Conservation (phyloP, 2,888 invertebrate species). For the Tetranychus truncatus region DNA sequence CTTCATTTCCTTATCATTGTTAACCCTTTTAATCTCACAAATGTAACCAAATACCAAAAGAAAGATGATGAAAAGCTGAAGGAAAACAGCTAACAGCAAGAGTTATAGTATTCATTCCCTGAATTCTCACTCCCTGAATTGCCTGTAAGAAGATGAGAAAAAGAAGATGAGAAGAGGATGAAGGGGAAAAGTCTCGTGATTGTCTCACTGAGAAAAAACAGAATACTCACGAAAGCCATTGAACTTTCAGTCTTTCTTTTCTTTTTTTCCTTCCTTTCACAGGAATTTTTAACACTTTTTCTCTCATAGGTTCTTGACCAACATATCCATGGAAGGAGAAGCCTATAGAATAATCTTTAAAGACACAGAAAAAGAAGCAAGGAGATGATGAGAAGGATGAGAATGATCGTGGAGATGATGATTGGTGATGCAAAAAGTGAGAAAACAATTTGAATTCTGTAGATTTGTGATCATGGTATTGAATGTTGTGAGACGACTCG, state of each 20-base stretch:
- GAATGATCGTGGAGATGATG: neutral
- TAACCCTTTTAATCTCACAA: no score
- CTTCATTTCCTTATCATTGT: no score
- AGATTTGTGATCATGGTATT: neutral
- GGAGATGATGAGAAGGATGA: neutral
- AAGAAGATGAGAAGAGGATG: neutral
- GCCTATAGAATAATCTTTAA: neutral
- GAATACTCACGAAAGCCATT: neutral
- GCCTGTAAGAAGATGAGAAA: no score
- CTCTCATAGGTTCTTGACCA: neutral
- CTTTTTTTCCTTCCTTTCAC: neutral
- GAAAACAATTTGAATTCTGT: neutral
- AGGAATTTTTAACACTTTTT: neutral
- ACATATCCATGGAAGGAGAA: neutral
- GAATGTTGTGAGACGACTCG: neutral
- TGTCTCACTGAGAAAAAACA: neutral
- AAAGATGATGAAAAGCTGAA: no score
- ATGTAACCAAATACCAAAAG: no score
- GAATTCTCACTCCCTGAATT: no score
- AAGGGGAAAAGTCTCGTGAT: neutral
- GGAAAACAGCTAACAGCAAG: no score
- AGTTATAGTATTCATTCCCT: no score
- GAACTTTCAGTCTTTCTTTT: neutral
- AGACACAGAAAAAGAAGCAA: neutral
- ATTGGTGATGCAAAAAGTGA: neutral